A percentile compares a stretch with the other conserved stretches of the same genome.
phyloP scores from a whole-genome alignment of 2,888 invertebrate species.

The Eubasilissa splendida region DNA sequence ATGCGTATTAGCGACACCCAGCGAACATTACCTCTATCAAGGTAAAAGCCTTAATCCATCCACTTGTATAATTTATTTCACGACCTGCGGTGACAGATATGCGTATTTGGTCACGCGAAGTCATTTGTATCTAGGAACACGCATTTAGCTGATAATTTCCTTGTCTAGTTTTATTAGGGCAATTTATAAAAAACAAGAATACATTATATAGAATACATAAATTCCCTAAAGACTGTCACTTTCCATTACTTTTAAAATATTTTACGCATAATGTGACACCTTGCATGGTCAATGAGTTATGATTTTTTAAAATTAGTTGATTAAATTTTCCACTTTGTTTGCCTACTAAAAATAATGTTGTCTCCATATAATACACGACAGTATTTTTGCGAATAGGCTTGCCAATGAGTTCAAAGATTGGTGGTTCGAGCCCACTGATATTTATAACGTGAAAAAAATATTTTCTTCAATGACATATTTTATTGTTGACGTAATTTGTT shows the following conservation, averaged over 20 bases:
- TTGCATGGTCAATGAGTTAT: too few species aligned
- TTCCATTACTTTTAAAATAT: background rate
- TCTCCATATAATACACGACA: too few species aligned
- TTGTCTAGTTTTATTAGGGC: conserved; percentile 21
- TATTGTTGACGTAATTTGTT: too few species aligned
- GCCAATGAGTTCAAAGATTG: too few species aligned
- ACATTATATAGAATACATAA: background rate
- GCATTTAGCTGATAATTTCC: conserved; percentile 30
- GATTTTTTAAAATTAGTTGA: background rate
- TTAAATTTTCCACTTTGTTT: too few species aligned
- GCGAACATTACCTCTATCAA: conserved; percentile 42
- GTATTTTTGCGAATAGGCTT: too few species aligned
- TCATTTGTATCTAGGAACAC: conserved; percentile 23
- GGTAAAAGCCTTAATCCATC: conserved; percentile 39
- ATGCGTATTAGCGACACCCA: conserved; percentile 35
- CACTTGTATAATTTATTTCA: conserved; percentile 29
- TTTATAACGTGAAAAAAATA: too few species aligned
- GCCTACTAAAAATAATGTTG: too few species aligned
- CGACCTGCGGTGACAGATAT: conserved; percentile 36
- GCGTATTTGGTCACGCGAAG: conserved; percentile 40
- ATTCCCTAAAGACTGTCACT: conserved; percentile 1
- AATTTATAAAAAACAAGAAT: conserved; percentile 5
- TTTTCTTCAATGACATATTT: too few species aligned
- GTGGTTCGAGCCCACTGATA: too few species aligned
- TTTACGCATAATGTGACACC: background rate